Evolutionary conservation across 2,888 invertebrate genomes (phyloP), one percentile per base, ranked within the genome.

Genomic region (Pardosa pseudoannulata): DNA sequence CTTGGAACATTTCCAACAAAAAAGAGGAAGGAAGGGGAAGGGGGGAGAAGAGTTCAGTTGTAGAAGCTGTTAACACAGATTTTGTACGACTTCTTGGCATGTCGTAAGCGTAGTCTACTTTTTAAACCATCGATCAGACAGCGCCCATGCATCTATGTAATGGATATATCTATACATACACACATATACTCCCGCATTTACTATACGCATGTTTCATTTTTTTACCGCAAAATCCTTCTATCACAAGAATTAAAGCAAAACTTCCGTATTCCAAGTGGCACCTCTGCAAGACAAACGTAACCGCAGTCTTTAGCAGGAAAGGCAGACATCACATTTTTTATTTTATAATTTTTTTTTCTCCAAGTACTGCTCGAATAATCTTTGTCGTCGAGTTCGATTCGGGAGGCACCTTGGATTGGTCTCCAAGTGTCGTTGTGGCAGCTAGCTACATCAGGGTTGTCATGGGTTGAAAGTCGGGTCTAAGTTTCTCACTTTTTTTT

Each of bases 311-410:
- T 56, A 23, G 23, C 56, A 56, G 56, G 56, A 56, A 56, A 56
- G 56, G 56, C 56, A 56, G 56, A 56, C 56, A 56, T 56, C 56
- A 56, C 56, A 56, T 23, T 56, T 23, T 19, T n/a, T n/a, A n/a
- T n/a, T n/a, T n/a, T n/a, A n/a, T n/a, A n/a, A n/a, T n/a, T n/a
- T 56, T 23, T 56, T 23, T 16, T 16, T 5, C 56, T 56, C 23
- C 23, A 19, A 56, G 5, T 23, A 23, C 19, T 23, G 56, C 6
- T 56, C 23, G 23, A 56, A 23, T 56, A 23, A 23, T 6, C 9
- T 36, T 36, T 36, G 36, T 23, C 3, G 56, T 9, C 9, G 23
- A 23, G 56, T 56, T 56, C 56, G 23, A 19, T 6, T 23, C 11
- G 56, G 56, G 56, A 56, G 56, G 56, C 56, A 56, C 56, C 56